Percentiles rank a stretch among this genome's conserved stretches.
Evolutionary conservation across 2,888 invertebrate genomes (phyloP).

Genomic region (Nomada flava): DNA sequence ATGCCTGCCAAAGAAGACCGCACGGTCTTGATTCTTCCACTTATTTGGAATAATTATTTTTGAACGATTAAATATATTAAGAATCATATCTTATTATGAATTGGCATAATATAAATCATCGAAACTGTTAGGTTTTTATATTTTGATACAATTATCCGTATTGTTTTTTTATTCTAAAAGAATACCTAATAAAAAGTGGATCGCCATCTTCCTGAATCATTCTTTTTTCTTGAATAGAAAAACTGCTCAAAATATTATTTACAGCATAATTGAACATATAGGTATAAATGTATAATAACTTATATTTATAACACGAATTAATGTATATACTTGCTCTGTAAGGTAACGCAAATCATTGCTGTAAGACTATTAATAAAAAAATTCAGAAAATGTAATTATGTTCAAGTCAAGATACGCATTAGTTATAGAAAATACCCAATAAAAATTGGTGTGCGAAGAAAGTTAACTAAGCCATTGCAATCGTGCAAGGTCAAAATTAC

Average conservation of each 20-base stretch:
- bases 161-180: slow-evolving; percentile 29
- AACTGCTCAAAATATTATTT: slow-evolving; percentile 76
- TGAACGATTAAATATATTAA: slow-evolving; percentile 20
- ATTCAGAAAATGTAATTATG: slow-evolving; percentile 71
- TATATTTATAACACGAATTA: slow-evolving; percentile 78
- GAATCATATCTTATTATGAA: slow-evolving; percentile 22
- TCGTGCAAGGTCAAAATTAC: too few species aligned
- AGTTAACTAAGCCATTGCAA: too few species aligned
- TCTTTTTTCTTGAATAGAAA: slow-evolving; percentile 62
- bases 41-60: slow-evolving; percentile 32
- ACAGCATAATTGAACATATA: slow-evolving; percentile 66
- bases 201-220: slow-evolving; percentile 36
- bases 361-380: slow-evolving; percentile 63
- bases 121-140: slow-evolving; percentile 14
- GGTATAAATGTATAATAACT: slow-evolving; percentile 76
- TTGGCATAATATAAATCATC: slow-evolving; percentile 33
- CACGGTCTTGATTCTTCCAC: slow-evolving; percentile 58
- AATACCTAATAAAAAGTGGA: slow-evolving; percentile 31
- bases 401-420: slow-evolving; percentile 66
- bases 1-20: slow-evolving; percentile 68
- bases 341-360: slow-evolving; percentile 61
- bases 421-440: slow-evolving; percentile 39
- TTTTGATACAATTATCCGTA: slow-evolving; percentile 28
- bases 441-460: background rate
- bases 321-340: slow-evolving; percentile 75